phyloP scores from a whole-genome alignment of 2,113 vertebrate genomes.

The Eolophus roseicapilla region DNA sequence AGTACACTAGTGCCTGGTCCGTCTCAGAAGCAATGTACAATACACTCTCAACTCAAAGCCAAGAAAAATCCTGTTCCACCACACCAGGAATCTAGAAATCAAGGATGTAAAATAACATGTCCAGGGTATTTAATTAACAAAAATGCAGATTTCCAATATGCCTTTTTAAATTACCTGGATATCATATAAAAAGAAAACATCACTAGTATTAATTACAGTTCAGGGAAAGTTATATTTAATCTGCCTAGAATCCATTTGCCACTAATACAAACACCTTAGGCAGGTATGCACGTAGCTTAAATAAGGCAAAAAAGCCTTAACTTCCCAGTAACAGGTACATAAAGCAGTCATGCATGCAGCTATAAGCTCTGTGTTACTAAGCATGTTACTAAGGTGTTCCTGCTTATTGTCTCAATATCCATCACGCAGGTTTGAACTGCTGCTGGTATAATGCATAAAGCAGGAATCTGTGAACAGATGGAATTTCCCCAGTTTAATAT shows the following conservation, averaged over 20 bases:
- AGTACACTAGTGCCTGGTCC: no score
- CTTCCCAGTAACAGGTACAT: background rate
- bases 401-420: background rate
- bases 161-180: background rate
- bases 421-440: background rate
- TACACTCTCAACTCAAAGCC: background rate
- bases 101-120: background rate
- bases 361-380: background rate
- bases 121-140: background rate
- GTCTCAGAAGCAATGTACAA: background rate
- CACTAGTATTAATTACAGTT: background rate
- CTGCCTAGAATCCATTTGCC: background rate
- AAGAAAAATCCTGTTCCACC: background rate
- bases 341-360: rapidly evolving
- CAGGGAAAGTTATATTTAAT: background rate
- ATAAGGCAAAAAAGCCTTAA: background rate
- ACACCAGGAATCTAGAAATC: background rate
- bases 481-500: background rate
- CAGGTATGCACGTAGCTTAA: background rate
- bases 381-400: background rate
- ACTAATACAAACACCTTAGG: background rate
- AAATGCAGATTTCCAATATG: background rate
- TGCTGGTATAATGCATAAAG: background rate
- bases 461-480: background rate
- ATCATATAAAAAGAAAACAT: background rate